A percentile compares a stretch with the other conserved stretches of the same genome.
These are phyloP conservation scores for Drosophila chauvacae DNA, from an alignment of 1,140 invertebrate genomes.

Conservation along the genomic window DNA sequence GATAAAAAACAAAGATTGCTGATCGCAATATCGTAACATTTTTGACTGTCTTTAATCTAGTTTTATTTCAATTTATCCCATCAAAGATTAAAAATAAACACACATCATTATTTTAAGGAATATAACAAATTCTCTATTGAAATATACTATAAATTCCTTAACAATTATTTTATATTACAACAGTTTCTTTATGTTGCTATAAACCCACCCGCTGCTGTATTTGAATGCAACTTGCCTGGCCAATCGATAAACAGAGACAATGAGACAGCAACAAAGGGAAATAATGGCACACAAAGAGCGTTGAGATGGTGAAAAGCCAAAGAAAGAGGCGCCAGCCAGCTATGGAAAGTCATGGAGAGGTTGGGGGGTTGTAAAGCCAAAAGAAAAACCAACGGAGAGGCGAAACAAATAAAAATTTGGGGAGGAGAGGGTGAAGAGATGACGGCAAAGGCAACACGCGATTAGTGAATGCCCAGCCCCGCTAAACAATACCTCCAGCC, in stretches of 20 bases:
- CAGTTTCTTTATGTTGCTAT: background rate
- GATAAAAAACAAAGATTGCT: background rate
- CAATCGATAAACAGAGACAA: conserved; percentile 36
- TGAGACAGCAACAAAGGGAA: conserved; percentile 17
- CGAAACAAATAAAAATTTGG: conserved; percentile 11
- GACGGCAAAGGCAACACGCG: conserved; percentile 41
- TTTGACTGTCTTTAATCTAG: background rate
- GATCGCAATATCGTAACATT: background rate
- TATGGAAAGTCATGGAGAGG: conserved; percentile 8
- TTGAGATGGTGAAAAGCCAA: conserved; percentile 23
- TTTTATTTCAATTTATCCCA: background rate
- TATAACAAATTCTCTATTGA: background rate
- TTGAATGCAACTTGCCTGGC: conserved; percentile 7
- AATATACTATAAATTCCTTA: background rate
- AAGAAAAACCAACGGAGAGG: conserved; percentile 1
- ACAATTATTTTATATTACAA: background rate
- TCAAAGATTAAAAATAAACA: background rate
- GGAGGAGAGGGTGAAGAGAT: background rate
- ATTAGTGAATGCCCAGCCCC: conserved; percentile 36
- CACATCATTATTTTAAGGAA: background rate
- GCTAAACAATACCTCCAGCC: conserved; percentile 2
- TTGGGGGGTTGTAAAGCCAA: background rate
- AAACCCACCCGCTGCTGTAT: background rate
- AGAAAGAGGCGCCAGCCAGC: conserved; percentile 14
- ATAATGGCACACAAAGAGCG: conserved; percentile 8